A percentile compares a stretch with the other conserved stretches of the same genome.
These are phyloP conservation scores for Sylvietta virens DNA, from an alignment of 2,113 vertebrate genomes.

Conservation along the genomic window DNA sequence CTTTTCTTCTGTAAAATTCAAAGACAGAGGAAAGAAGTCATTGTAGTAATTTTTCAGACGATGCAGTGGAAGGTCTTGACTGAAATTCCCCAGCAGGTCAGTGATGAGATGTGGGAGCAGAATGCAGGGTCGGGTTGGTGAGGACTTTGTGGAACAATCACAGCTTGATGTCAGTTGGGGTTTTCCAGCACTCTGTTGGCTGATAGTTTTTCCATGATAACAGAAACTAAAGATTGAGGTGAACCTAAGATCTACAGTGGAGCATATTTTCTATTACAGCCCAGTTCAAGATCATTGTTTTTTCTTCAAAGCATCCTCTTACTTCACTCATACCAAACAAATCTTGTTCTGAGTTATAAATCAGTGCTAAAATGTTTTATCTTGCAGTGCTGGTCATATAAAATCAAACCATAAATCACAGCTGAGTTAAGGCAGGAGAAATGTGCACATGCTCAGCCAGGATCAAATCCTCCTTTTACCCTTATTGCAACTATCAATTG, in stretches of 20 bases:
- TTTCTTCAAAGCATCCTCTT: background rate
- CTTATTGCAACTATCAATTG: background rate
- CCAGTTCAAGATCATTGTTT: background rate
- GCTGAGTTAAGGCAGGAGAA: background rate
- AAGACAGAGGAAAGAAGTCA: background rate
- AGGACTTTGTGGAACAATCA: background rate
- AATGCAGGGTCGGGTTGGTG: background rate
- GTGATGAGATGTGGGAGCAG: background rate
- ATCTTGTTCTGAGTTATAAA: background rate
- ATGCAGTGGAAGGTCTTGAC: background rate
- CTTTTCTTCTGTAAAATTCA: conserved; percentile 17
- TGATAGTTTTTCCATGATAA: background rate
- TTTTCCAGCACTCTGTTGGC: background rate
- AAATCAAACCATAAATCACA: background rate
- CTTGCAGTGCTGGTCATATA: background rate
- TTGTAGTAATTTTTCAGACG: background rate
- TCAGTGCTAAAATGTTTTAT: background rate
- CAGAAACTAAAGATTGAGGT: background rate
- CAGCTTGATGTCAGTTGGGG: background rate
- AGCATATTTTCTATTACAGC: background rate
- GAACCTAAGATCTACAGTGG: background rate
- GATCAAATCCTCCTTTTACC: background rate
- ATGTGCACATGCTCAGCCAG: rapidly evolving
- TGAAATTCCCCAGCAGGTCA: background rate
- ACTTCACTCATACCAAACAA: background rate